phyloP scores from a whole-genome alignment of 2,888 invertebrate species.

The Mesodorylaimus sp. region DNA sequence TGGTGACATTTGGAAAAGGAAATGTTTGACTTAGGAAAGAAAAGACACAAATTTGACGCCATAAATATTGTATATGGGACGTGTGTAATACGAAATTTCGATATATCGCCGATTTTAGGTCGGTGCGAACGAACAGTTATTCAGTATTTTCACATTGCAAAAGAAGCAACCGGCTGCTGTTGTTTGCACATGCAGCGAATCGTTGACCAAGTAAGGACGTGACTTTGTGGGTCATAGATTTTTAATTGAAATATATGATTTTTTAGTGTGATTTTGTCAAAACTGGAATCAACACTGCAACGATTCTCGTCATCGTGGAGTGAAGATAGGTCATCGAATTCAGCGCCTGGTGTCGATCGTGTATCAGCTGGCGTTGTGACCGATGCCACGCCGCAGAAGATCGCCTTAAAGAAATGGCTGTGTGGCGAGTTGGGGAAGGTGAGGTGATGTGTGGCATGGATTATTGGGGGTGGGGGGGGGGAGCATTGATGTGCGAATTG shows the following conservation, averaged over 20 bases:
- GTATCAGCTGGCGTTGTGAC: conserved; percentile 3
- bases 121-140: background rate
- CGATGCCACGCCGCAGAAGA: conserved; percentile 7
- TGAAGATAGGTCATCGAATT: too few relatives aligned
- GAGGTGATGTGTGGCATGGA: too few relatives aligned
- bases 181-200: background rate
- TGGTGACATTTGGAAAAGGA: too few relatives aligned
- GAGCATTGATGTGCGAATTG: too few relatives aligned
- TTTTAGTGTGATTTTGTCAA: background rate
- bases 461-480: too few relatives aligned
- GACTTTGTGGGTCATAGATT: background rate
- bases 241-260: background rate
- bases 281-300: background rate
- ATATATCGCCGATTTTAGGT: background rate
- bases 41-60: too few relatives aligned
- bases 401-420: conserved; percentile 9
- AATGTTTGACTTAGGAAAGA: too few relatives aligned
- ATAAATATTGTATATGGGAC: background rate
- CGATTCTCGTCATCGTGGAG: too few relatives aligned
- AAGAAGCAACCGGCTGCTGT: background rate
- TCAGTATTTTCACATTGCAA: background rate
- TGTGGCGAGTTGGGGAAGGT: conserved; percentile 3
- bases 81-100: background rate
- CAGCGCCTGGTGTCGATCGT: background rate
- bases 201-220: background rate